Evolutionary conservation across 1,140 invertebrate genomes (phyloP).

Genomic region (Laupala kohalensis): DNA sequence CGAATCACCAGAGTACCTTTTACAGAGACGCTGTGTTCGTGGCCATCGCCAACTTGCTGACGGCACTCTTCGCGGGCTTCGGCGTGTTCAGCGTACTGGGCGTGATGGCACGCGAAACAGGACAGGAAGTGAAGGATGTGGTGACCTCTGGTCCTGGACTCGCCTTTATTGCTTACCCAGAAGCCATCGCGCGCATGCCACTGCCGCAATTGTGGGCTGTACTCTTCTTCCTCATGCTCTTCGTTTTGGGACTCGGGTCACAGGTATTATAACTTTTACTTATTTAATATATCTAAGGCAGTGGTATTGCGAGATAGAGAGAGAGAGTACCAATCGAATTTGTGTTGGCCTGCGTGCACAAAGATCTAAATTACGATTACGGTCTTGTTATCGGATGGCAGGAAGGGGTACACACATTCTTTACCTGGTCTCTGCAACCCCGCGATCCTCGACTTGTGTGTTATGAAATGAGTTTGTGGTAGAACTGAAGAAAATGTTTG

Average conservation of each 20-base stretch:
- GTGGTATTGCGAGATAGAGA: no score
- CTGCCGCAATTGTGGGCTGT: constrained; percentile 62
- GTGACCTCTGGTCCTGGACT: constrained; percentile 56
- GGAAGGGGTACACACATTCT: no score
- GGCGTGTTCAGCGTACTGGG: constrained; percentile 73
- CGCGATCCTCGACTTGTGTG: no score
- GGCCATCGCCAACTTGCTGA: constrained; percentile 53
- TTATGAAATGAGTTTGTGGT: no score
- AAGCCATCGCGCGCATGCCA: constrained; percentile 66
- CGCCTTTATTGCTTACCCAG: constrained; percentile 67
- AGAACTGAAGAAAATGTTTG: no score
- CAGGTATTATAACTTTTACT: constrained; percentile 29
- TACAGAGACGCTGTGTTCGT: constrained; percentile 51
- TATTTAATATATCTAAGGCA: no score
- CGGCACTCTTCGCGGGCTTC: constrained; percentile 57
- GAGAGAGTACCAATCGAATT: no score
- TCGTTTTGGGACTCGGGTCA: constrained; percentile 60
- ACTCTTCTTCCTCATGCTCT: constrained; percentile 74
- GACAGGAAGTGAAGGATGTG: constrained; percentile 43
- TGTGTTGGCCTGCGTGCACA: no score
- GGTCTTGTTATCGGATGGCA: no score
- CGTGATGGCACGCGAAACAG: constrained; percentile 52
- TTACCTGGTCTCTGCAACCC: no score
- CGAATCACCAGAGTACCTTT: no score
- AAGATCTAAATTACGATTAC: no score